Evolutionary conservation across 2,888 invertebrate genomes (phyloP), one percentile per base, ranked within the genome.

Genomic region (Epistrophe grossulariae): DNA sequence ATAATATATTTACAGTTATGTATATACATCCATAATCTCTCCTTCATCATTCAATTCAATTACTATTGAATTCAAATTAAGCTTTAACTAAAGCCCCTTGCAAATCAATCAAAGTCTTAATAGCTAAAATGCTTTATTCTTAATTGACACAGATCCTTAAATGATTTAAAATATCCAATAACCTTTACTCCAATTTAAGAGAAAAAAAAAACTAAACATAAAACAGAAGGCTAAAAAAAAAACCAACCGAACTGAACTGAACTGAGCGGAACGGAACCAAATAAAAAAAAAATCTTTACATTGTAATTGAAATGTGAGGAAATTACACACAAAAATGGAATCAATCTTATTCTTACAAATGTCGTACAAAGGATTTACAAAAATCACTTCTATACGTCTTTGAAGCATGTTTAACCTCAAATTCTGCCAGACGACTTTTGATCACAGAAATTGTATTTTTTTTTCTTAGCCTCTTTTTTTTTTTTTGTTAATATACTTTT

Each of bases 321-420:
- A 85, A 85, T 81, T 78, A 85, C 81, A 59, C 70, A 78, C 62
- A 79, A 72, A 72, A 57, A 45, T 70, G 48, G 81, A 81, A 85
- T 85, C 85, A 85, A 85, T 81, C 81, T 81, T 78, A 81, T 78
- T 78, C 78, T 62, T 66, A 74, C 81, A 82, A 81, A 85, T 74
- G 85, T 82, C 85, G 81, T 81, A 85, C 81, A 81, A 81, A 82
- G 62, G 85, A 85, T 78, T 85, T 85, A 68, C 78, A 85, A 82
- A 82, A 85, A 85, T 81, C 81, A 82, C 85, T 81, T 74, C 28
- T 50, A 78, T 80, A 85, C 71, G 74, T 73, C 81, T 81, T 78
- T 70, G 73, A 73, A 85, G 81, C 74, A 81, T 78, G 64, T 74
- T 82, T 79, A 85, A 79, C 85, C 74, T 74, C 62, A 81, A 77